Evolutionary conservation across 2,888 invertebrate genomes (phyloP).

Genomic region (Hylaea fasciaria): DNA sequence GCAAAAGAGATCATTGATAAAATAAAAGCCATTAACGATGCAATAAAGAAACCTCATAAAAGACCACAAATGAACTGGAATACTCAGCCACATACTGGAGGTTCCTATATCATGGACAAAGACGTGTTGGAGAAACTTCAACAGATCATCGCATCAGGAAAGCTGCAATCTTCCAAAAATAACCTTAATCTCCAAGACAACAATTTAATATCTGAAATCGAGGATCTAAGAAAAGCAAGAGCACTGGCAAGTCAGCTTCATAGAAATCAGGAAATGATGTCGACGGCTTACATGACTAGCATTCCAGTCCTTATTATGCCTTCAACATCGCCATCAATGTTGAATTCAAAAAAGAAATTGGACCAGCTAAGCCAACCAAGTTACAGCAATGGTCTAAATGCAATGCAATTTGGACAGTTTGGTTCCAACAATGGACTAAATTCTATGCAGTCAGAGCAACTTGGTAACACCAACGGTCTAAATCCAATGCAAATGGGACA

Average conservation of each 20-base stretch:
- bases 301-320: conserved; percentile 69
- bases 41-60: conserved; percentile 66
- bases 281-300: conserved; percentile 63
- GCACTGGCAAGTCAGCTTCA: conserved; percentile 44
- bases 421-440: conserved; percentile 45
- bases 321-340: conserved; percentile 39
- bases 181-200: conserved; percentile 50
- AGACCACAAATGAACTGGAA: conserved; percentile 61
- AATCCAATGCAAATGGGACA: conserved; percentile 46
- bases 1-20: conserved; percentile 81
- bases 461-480: conserved; percentile 42
- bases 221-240: conserved; percentile 50
- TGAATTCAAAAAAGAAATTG: conserved; percentile 30
- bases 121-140: conserved; percentile 71
- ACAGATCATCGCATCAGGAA: conserved; percentile 69
- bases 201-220: conserved; percentile 47
- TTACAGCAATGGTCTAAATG: no score
- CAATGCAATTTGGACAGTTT: no score
- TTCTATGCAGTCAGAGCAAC: conserved; percentile 43
- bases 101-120: conserved; percentile 63
- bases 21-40: conserved; percentile 82
- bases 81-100: conserved; percentile 55
- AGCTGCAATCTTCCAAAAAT: conserved; percentile 54
- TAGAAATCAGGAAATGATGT: conserved; percentile 44
- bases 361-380: no score